A percentile compares a stretch with the other conserved stretches of the same genome.
Evolutionary conservation across 1,140 invertebrate genomes (phyloP).

Genomic region (Drosophila persimilis): DNA sequence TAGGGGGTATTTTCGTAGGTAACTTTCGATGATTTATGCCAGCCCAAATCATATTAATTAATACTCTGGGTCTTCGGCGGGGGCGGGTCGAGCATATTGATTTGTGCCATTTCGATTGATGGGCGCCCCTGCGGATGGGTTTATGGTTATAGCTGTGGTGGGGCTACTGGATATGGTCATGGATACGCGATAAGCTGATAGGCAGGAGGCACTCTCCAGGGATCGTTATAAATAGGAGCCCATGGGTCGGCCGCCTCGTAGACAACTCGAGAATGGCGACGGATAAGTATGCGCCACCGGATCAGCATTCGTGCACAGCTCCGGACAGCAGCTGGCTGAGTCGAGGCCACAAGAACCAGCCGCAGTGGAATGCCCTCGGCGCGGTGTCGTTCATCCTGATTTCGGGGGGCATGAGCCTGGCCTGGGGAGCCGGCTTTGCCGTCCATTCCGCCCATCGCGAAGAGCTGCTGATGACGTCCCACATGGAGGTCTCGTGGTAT

Average conservation of each 20-base stretch:
- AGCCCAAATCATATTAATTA: constrained; percentile 38
- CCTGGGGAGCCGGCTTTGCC: constrained; percentile 69
- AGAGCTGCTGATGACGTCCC: constrained; percentile 31
- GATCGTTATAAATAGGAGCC: constrained; percentile 39
- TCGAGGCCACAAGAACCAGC: constrained; percentile 56
- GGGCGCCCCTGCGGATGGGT: constrained; percentile 40
- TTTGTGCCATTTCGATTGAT: constrained; percentile 32
- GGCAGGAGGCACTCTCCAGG: neutral
- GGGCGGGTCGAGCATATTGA: constrained; percentile 41
- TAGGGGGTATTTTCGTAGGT: too few relatives aligned
- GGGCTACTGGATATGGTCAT: constrained; percentile 9
- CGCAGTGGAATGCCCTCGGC: constrained; percentile 65
- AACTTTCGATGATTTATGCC: constrained; percentile 38
- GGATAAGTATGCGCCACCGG: constrained; percentile 44
- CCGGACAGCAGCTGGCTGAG: constrained; percentile 35
- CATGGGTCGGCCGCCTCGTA: constrained; percentile 18
- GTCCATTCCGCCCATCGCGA: constrained; percentile 40
- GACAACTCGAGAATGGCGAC: constrained; percentile 49
- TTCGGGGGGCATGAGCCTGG: constrained; percentile 74
- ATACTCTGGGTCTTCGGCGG: constrained; percentile 20
- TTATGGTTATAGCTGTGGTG: constrained; percentile 27
- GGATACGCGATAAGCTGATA: constrained; percentile 44
- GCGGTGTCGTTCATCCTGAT: constrained; percentile 63
- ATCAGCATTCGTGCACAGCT: constrained; percentile 21
- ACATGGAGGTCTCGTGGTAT: constrained; percentile 68